These are phyloP conservation scores for Dasypus novemcinctus DNA, from an alignment of 2,113 vertebrate genomes.

Conservation along the genomic window DNA sequence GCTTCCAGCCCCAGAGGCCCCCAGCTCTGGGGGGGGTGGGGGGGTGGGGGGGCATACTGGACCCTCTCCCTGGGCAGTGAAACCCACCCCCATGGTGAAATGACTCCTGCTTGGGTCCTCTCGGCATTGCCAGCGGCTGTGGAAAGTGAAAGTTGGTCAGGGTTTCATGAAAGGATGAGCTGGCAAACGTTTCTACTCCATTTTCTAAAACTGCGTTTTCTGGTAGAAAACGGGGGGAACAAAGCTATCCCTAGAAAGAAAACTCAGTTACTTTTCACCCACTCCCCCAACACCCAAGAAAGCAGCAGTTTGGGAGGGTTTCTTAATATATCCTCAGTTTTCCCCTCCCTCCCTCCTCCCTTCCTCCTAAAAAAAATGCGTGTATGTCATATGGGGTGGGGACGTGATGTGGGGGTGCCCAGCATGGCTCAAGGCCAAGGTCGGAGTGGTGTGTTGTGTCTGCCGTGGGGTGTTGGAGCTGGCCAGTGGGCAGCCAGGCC, in stretches of 20 bases:
- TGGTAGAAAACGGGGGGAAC: neutral
- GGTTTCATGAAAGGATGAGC: neutral
- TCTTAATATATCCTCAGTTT: neutral
- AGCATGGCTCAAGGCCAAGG: neutral
- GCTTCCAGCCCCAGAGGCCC: neutral
- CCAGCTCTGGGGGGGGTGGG: neutral
- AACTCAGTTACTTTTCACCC: neutral
- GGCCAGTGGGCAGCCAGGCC: neutral
- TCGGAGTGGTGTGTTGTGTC: neutral
- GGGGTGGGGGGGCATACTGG: neutral
- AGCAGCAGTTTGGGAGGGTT: neutral
- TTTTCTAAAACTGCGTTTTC: constrained; percentile 27
- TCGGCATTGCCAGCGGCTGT: neutral
- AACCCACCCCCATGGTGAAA: neutral
- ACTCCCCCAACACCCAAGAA: neutral
- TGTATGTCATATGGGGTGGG: neutral
- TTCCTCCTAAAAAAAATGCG: neutral
- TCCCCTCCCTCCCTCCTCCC: neutral
- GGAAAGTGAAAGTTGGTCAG: constrained; percentile 73
- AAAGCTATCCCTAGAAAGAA: neutral
- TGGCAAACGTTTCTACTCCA: neutral
- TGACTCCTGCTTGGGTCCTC: neutral
- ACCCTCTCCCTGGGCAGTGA: neutral
- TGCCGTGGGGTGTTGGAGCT: neutral
- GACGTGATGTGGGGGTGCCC: neutral